Evolutionary conservation across 2,113 vertebrate species (phyloP).

Genomic region (Nerophis lumbriciformis): DNA sequence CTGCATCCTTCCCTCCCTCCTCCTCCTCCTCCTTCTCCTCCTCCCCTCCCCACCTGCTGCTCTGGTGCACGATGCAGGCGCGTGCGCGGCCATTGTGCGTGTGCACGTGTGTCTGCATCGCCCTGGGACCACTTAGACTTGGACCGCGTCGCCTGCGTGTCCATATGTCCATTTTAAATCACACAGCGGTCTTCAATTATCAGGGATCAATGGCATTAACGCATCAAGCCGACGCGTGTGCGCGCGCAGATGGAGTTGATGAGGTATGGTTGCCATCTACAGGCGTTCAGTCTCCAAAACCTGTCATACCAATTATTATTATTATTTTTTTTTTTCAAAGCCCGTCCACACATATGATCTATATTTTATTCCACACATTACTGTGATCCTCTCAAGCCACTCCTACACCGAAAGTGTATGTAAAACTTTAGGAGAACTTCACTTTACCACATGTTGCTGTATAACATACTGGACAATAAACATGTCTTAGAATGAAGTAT

Average conservation of each 20-base stretch:
- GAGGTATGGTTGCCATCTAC: slow-evolving; percentile 71
- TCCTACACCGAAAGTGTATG: no score
- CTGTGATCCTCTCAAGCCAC: no score
- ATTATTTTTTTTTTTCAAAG: slow-evolving; percentile 11
- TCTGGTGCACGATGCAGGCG: slow-evolving; percentile 61
- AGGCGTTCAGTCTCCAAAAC: slow-evolving; percentile 44
- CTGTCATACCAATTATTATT: slow-evolving; percentile 13
- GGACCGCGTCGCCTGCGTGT: slow-evolving; percentile 43
- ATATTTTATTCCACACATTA: no score
- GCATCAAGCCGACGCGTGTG: slow-evolving; percentile 23
- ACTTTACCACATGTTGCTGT: no score
- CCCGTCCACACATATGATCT: slow-evolving; percentile 19
- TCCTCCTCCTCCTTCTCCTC: slow-evolving; percentile 9
- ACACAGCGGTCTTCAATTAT: slow-evolving; percentile 53
- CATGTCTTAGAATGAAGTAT: no score
- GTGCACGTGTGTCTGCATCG: slow-evolving; percentile 25
- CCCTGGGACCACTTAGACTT: slow-evolving; percentile 57
- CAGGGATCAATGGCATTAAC: slow-evolving; percentile 56
- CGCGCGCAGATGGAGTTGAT: slow-evolving; percentile 35
- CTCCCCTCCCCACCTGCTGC: slow-evolving; percentile 30
- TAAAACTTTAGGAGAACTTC: no score
- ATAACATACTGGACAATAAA: no score
- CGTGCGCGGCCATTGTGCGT: slow-evolving; percentile 46
- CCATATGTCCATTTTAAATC: slow-evolving; percentile 41
- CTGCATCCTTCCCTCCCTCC: slow-evolving; percentile 20